Conservation (phyloP, 2,888 invertebrate species). For the Serrognathus titanus region DNA sequence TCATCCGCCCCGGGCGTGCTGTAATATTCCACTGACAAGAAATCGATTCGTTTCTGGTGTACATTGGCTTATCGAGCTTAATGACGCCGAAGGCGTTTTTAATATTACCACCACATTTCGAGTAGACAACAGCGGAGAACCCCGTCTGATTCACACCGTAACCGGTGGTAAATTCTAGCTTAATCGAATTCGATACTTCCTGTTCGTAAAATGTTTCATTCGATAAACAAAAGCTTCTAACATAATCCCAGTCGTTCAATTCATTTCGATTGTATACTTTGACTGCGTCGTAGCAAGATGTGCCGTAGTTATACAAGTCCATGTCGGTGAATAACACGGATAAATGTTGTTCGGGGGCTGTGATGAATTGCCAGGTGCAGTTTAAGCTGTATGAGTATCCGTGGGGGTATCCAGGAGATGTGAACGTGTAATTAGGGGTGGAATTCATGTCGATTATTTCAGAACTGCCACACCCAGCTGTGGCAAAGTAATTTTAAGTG, state of each 20-base stretch:
- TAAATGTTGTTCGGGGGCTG: slow-evolving; percentile 61
- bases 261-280: slow-evolving; percentile 55
- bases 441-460: slow-evolving; percentile 35
- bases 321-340: slow-evolving; percentile 56
- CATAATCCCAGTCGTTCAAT: slow-evolving; percentile 51
- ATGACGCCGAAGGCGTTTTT: slow-evolving; percentile 20
- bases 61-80: slow-evolving; percentile 3
- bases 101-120: slow-evolving; percentile 25
- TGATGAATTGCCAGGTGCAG: slow-evolving; percentile 72
- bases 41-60: slow-evolving; percentile 21
- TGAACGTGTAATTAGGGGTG: slow-evolving; percentile 44
- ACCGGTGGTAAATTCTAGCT: slow-evolving; percentile 68
- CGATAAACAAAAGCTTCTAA: slow-evolving; percentile 55
- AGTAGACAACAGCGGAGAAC: slow-evolving; percentile 54
- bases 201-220: slow-evolving; percentile 41
- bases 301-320: slow-evolving; percentile 46
- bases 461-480: slow-evolving; percentile 34
- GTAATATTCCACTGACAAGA: slow-evolving; percentile 72
- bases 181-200: slow-evolving; percentile 56
- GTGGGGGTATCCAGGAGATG: slow-evolving; percentile 74
- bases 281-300: slow-evolving; percentile 56
- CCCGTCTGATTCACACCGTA: slow-evolving; percentile 60
- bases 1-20: slow-evolving; percentile 68
- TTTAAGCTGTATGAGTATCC: slow-evolving; percentile 61
- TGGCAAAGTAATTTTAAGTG: slow-evolving; percentile 4